Evolutionary conservation across 2,888 invertebrate genomes (phyloP), one percentile per base, ranked within the genome.

Genomic region (Aleiodes testaceus): DNA sequence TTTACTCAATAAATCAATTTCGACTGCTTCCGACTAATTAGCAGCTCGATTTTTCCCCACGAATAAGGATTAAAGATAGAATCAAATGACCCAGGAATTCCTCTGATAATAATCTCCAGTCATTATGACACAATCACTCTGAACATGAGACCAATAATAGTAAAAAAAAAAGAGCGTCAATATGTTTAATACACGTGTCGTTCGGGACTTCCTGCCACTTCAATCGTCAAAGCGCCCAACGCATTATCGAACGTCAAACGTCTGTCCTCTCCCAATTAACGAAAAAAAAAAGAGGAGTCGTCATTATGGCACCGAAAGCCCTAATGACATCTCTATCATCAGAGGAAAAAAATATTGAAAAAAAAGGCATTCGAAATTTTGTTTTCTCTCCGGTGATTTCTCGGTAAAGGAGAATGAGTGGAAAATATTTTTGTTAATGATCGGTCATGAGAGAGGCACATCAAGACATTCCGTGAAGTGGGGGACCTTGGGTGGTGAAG

Each of bases 391-490:
- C 69, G 22, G 26, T 26, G 12, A 16, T 26, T 55, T 55, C 55
- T 55, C 14, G 16, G 55, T 55, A 55, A 4, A 53, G 42, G 36
- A 66, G 72, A 69, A 72, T 42, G 59, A 59, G 36, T 53, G 14
- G 11, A 59, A 59, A 53, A 53, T 53, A 53, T 53, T 59, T 18
- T 9, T 16, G 59, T 59, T 59, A 59, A 59, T 59, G 59, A 59
- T 75, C 70, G 73, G 74, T 70, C 73, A 69, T 72, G 69, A 70
- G 70, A 67, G 72, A 64, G 53, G 53, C 74, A 72, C 74, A 76
- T 76, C 74, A 65, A 65, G 65, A 65, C 65, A 65, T 65, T 65
- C 65, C 65, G 47, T 14, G 53, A 64, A 42, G 73, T 42, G 61
- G 59, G 65, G 59, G 47, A 49, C 69, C 70, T 73, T 72, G 77